These are phyloP conservation scores for Octopus bimaculoides DNA, from an alignment of 1,140 invertebrate genomes.

Conservation along the genomic window DNA sequence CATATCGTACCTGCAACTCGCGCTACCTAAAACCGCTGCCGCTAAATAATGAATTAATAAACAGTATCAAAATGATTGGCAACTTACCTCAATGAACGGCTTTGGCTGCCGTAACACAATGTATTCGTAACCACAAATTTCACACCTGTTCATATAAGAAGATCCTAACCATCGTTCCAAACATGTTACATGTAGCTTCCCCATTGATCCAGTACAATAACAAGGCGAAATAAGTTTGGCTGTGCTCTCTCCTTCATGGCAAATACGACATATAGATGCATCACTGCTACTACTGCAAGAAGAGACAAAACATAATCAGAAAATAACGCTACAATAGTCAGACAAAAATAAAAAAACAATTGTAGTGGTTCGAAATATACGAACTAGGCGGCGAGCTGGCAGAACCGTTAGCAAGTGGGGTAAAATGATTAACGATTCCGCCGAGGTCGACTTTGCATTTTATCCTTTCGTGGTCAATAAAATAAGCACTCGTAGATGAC, in stretches of 20 bases:
- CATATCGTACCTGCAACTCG: neutral
- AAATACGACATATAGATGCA: conserved; percentile 51
- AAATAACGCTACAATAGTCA: too few species aligned
- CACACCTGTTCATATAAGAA: conserved; percentile 62
- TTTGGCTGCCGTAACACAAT: conserved; percentile 51
- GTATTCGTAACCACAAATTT: conserved; percentile 64
- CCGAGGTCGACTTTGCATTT: too few species aligned
- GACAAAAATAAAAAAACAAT: too few species aligned
- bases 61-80: neutral
- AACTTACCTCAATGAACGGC: conserved; percentile 52
- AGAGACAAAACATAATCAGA: neutral
- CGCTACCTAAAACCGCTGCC: neutral
- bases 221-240: conserved; percentile 64
- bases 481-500: too few species aligned
- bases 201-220: conserved; percentile 68
- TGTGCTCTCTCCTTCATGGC: conserved; percentile 57
- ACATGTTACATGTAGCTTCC: conserved; percentile 66
- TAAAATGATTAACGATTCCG: too few species aligned
- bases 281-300: conserved; percentile 29
- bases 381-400: too few species aligned
- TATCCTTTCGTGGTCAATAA: too few species aligned
- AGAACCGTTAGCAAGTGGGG: too few species aligned
- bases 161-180: conserved; percentile 69
- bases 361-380: too few species aligned
- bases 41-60: neutral